Conservation (phyloP, 2,888 invertebrate genomes). For the Standfussiana lucernea region DNA sequence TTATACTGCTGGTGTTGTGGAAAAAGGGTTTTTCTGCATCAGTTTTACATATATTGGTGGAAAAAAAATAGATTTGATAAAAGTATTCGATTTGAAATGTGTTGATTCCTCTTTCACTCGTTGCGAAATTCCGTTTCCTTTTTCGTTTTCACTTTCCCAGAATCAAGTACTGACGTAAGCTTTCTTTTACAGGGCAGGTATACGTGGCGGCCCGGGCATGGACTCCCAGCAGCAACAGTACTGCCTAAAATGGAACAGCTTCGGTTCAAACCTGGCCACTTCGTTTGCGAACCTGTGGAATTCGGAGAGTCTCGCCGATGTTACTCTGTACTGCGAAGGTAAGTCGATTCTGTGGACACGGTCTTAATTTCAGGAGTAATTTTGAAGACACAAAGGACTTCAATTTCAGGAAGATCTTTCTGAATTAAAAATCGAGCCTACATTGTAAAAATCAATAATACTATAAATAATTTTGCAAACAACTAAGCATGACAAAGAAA, state of each 20-base stretch:
- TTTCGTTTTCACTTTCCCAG: not conserved
- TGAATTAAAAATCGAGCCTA: not conserved
- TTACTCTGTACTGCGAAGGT: constrained; percentile 98
- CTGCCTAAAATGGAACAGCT: constrained; percentile 99
- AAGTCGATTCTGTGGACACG: constrained; percentile 80
- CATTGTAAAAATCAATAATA: not conserved
- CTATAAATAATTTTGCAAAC: not conserved
- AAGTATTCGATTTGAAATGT: not conserved
- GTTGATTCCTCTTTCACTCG: not conserved
- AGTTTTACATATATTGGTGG: not conserved
- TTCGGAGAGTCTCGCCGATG: constrained; percentile 97
- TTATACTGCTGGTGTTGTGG: not conserved
- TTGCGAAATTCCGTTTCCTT: not conserved
- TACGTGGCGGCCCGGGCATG: constrained; percentile 95
- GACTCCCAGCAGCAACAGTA: constrained; percentile 98
- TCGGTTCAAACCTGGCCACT: constrained; percentile 97
- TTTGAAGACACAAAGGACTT: not conserved
- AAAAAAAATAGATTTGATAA: not conserved
- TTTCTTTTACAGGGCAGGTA: constrained; percentile 91
- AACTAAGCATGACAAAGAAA: not conserved
- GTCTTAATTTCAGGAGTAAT: not conserved
- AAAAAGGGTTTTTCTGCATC: not conserved
- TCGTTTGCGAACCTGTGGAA: constrained; percentile 98
- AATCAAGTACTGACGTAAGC: constrained; percentile 36
- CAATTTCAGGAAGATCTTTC: not conserved